Evolutionary conservation across 1,140 invertebrate species (phyloP), one percentile per base, ranked within the genome.

Genomic region (Drosophila persimilis): DNA sequence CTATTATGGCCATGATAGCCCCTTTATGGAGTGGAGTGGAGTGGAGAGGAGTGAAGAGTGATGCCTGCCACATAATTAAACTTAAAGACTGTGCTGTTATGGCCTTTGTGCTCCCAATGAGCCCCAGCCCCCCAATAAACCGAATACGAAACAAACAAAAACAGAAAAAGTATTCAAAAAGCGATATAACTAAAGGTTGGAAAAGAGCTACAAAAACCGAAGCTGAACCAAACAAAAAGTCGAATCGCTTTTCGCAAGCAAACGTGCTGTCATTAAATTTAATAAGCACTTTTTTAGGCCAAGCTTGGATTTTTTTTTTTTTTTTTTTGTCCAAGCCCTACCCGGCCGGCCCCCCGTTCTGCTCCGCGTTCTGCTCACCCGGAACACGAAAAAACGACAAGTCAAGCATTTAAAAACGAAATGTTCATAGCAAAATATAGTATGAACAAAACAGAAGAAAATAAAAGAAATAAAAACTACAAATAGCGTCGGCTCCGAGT

Each of bases 201-300:
- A 57, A 13, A 67, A 75, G 71, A 76, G 50, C 56, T 72, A 66
- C 60, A 64, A 58, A 81, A 66, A 60, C 69, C 62, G 20, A 44
- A 79, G 54, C 66, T 65, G 24, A 44, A 74, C 63, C 47, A 70
- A 69, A 54, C 24, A 26, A 72, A 62, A 61, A 77, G 57, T 64
- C 65, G 55, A 89, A 89, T 83, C 75, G 77, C 77, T 89, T 89
- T 89, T 89, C 73, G 86, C 66, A 89, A 89, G 81, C 75, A 85
- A 89, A 89, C 86, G 86, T 90, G 86, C 86, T 83, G 86, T 89
- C 86, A 89, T 89, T 89, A 89, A 89, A 89, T 90, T 89, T 89
- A 89, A 89, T 89, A 89, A 89, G 77, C 81, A 67, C 74, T 88
- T 89, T 85, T 80, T 88, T 79, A 79, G 83, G 83, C 83, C 83